Conservation (phyloP, 2,113 vertebrate genomes). For the Poecilia latipinna region DNA sequence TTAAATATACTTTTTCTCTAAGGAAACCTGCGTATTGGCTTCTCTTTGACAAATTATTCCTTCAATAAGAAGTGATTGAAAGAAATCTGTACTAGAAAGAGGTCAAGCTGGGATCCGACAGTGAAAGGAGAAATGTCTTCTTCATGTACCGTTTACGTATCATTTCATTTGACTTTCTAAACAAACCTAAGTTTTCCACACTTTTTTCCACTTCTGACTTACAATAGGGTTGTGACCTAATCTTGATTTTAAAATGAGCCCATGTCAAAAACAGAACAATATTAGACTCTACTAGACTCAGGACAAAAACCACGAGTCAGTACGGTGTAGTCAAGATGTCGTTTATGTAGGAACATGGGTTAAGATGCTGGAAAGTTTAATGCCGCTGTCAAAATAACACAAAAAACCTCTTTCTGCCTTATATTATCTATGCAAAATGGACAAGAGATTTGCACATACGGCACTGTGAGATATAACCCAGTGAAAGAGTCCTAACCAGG, state of each 20-base stretch:
- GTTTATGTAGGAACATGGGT: constrained; percentile 1
- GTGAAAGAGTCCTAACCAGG: constrained; percentile 64
- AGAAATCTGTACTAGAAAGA: too few relatives aligned
- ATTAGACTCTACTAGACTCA: too few relatives aligned
- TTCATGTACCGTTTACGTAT: not conserved
- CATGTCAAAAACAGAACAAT: not conserved
- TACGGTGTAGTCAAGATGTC: too few relatives aligned
- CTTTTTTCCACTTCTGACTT: not conserved
- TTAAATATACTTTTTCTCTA: too few relatives aligned
- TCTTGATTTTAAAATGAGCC: not conserved
- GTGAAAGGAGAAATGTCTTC: too few relatives aligned
- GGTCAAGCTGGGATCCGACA: too few relatives aligned
- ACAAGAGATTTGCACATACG: constrained; percentile 36
- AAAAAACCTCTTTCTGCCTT: constrained; percentile 23
- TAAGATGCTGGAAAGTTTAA: constrained; percentile 5
- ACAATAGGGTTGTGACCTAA: not conserved
- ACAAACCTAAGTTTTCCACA: not conserved
- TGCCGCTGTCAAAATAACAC: constrained; percentile 20
- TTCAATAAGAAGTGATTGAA: too few relatives aligned
- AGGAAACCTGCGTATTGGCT: too few relatives aligned
- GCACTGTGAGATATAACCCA: constrained; percentile 40
- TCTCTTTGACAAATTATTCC: too few relatives aligned
- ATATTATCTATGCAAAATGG: constrained; percentile 50
- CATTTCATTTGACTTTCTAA: not conserved
- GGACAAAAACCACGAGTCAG: not conserved